phyloP scores from a whole-genome alignment of 2,113 vertebrate species.

The Phasianus colchicus region DNA sequence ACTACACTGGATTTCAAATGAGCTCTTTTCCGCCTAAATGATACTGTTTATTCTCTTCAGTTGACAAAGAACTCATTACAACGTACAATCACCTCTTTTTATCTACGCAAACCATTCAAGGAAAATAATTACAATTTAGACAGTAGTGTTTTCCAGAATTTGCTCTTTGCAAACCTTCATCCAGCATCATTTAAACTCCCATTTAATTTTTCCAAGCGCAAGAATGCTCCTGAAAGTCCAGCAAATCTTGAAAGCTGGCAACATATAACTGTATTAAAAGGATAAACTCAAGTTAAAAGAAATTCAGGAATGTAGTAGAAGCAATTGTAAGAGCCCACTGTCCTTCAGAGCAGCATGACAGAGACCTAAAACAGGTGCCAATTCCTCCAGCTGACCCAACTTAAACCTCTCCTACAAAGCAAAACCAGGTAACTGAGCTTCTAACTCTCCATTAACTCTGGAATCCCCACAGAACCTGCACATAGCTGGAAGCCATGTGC shows the following conservation, averaged over 20 bases:
- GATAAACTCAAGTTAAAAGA: background rate
- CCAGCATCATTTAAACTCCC: background rate
- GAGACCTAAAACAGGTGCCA: background rate
- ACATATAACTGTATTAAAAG: background rate
- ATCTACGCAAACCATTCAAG: background rate
- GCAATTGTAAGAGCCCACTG: background rate
- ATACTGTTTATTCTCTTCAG: background rate
- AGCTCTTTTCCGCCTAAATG: background rate
- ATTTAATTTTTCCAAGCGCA: too few relatives aligned
- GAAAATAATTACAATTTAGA: background rate
- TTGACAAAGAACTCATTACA: background rate
- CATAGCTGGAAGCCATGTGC: background rate
- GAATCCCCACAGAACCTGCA: background rate
- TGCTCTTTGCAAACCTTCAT: background rate
- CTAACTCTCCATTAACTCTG: background rate
- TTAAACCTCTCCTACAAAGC: background rate
- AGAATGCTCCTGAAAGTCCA: background rate
- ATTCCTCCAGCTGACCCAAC: background rate
- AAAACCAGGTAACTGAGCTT: background rate
- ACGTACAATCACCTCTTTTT: background rate
- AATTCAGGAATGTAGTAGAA: background rate
- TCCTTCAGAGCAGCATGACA: background rate
- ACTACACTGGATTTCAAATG: background rate
- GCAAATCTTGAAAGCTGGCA: background rate
- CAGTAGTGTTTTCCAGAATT: background rate